A percentile compares a stretch with the other conserved stretches of the same genome.
Evolutionary conservation across 2,888 invertebrate genomes (phyloP).

Genomic region (Caenorhabditis plicata): DNA sequence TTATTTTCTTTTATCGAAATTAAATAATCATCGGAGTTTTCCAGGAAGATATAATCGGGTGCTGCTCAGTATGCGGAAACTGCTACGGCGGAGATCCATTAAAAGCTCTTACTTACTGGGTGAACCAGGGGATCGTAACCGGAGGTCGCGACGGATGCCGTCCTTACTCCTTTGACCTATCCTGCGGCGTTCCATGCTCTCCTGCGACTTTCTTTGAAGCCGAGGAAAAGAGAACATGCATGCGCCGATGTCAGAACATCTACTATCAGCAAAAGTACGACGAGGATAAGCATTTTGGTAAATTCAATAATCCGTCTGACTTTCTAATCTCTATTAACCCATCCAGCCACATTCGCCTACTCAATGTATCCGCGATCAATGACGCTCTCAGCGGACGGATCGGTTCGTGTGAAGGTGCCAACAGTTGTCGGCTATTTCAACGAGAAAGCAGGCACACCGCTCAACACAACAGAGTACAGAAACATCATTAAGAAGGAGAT

Average conservation of each 20-base stretch:
- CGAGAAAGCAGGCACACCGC: constrained; percentile 45
- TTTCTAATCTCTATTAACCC: background rate
- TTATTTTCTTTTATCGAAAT: too few relatives aligned
- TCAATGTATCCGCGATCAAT: constrained; percentile 63
- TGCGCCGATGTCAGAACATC: constrained; percentile 56
- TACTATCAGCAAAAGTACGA: constrained; percentile 62
- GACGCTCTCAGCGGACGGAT: constrained; percentile 62
- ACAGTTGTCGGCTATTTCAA: constrained; percentile 63
- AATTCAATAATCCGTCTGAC: background rate
- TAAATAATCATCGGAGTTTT: too few relatives aligned
- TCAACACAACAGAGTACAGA: constrained; percentile 48
- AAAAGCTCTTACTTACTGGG: constrained; percentile 64
- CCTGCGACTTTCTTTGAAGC: constrained; percentile 60
- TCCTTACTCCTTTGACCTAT: constrained; percentile 56
- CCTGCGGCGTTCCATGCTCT: constrained; percentile 62
- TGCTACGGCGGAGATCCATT: constrained; percentile 65
- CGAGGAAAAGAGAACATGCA: constrained; percentile 56
- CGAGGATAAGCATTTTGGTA: constrained; percentile 59
- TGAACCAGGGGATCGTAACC: constrained; percentile 59
- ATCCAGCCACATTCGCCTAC: constrained; percentile 59
- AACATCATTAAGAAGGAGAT: constrained; percentile 61
- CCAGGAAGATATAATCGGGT: constrained; percentile 55
- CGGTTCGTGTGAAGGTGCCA: constrained; percentile 52
- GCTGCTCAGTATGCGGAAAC: constrained; percentile 62
- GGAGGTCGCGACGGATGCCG: constrained; percentile 63